phyloP scores from a whole-genome alignment of 1,140 invertebrate species.

The Eubasilissa regina region DNA sequence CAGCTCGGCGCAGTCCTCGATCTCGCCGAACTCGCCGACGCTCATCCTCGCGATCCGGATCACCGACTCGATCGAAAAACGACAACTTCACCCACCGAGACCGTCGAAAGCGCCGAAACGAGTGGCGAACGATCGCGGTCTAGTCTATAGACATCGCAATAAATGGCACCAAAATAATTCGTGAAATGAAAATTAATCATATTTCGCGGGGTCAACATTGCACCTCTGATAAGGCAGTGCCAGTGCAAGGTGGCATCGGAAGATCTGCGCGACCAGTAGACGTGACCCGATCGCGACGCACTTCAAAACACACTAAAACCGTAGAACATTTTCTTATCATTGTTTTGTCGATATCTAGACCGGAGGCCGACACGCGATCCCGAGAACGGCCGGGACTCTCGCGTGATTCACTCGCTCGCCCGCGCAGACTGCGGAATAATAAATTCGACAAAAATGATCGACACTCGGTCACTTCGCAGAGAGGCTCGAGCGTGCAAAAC shows the following conservation, averaged over 20 bases:
- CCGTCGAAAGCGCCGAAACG: background rate
- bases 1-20: constrained; percentile 76
- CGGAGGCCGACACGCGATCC: constrained; percentile 43
- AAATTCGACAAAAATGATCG: constrained; percentile 10
- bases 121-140: background rate
- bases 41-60: constrained; percentile 27
- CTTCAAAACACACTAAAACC: constrained; percentile 11
- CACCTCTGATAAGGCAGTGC: background rate
- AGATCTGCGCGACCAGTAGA: background rate
- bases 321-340: constrained; percentile 41
- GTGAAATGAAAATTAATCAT: constrained; percentile 22
- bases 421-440: constrained; percentile 16
- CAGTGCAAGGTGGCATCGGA: background rate
- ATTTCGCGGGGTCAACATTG: constrained; percentile 37
- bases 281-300: constrained; percentile 26
- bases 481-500: background rate
- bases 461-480: background rate
- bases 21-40: constrained; percentile 67
- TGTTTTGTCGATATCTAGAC: constrained; percentile 51
- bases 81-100: background rate
- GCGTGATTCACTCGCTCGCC: constrained; percentile 33
- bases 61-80: too few species aligned
- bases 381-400: background rate
- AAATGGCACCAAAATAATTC: background rate
- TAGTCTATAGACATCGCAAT: background rate